Conservation (phyloP, 2,113 vertebrate genomes). For the Leuciscus idus region DNA sequence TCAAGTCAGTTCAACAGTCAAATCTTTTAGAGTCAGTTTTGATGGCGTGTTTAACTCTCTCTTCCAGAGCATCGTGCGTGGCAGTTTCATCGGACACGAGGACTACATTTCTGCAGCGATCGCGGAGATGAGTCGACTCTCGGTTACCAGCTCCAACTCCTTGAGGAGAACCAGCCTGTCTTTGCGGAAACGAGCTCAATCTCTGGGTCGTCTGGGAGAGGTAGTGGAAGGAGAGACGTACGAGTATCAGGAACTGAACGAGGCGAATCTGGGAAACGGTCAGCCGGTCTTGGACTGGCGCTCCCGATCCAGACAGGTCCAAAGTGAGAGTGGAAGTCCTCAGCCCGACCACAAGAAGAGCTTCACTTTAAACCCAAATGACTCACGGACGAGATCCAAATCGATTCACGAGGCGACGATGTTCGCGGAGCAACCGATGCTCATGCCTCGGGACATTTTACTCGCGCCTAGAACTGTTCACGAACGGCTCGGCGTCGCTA, state of each 20-base stretch:
- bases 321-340: constrained; percentile 77
- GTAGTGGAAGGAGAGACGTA: constrained; percentile 77
- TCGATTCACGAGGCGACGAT: constrained; percentile 72
- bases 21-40: neutral
- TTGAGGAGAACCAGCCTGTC: constrained; percentile 82
- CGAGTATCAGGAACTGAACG: constrained; percentile 77
- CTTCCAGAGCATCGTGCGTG: constrained; percentile 84
- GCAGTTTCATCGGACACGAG: constrained; percentile 82
- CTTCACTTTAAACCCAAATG: constrained; percentile 71
- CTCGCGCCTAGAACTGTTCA: neutral
- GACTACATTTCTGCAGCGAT: constrained; percentile 88
- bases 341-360: constrained; percentile 68
- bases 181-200: constrained; percentile 82
- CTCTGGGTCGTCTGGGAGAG: constrained; percentile 84
- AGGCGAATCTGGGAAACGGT: constrained; percentile 60
- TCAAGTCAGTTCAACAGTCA: no score
- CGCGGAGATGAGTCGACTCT: constrained; percentile 84
- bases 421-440: constrained; percentile 6
- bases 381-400: constrained; percentile 77
- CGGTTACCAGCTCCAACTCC: constrained; percentile 89
- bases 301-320: constrained; percentile 72
- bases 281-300: constrained; percentile 81
- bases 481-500: neutral
- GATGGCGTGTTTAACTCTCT: neutral
- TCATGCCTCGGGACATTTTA: constrained; percentile 46